Evolutionary conservation across 2,113 vertebrate genomes (phyloP).

Genomic region (Gambusia holbrooki): DNA sequence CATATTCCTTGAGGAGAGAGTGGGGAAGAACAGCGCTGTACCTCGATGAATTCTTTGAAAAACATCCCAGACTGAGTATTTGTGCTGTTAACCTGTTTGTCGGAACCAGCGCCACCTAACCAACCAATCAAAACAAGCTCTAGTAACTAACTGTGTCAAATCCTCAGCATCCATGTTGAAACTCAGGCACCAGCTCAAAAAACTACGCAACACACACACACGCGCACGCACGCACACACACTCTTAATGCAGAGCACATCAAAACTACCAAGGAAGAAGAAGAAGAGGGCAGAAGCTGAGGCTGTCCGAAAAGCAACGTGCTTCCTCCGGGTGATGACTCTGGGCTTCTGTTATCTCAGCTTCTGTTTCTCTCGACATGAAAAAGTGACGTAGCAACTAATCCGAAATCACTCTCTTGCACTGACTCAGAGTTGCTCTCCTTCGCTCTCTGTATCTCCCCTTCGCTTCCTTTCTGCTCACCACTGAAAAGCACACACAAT

Average conservation of each 20-base stretch:
- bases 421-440: slow-evolving; percentile 60
- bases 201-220: slow-evolving; percentile 60
- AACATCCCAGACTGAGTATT: slow-evolving; percentile 78
- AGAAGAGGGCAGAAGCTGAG: slow-evolving; percentile 67
- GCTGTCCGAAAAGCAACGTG: slow-evolving; percentile 64
- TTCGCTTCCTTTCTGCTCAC: slow-evolving; percentile 41
- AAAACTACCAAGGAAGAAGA: slow-evolving; percentile 74
- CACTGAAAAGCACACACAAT: slow-evolving; percentile 69
- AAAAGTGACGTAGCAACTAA: slow-evolving; percentile 88
- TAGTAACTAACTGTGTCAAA: slow-evolving; percentile 74
- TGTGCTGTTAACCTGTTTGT: slow-evolving; percentile 83
- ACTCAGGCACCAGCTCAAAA: slow-evolving; percentile 73
- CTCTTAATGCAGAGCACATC: slow-evolving; percentile 50
- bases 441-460: slow-evolving; percentile 58
- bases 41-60: slow-evolving; percentile 51
- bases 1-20: slow-evolving; percentile 18
- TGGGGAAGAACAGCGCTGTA: slow-evolving; percentile 16
- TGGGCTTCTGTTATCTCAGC: slow-evolving; percentile 78
- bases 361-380: slow-evolving; percentile 81
- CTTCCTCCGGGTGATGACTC: slow-evolving; percentile 76
- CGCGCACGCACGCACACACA: slow-evolving; percentile 1
- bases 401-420: slow-evolving; percentile 68
- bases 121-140: slow-evolving; percentile 60
- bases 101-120: slow-evolving; percentile 56
- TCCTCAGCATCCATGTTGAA: slow-evolving; percentile 84